phyloP scores from a whole-genome alignment of 2,888 invertebrate genomes.

The Agrilus cyanescens region DNA sequence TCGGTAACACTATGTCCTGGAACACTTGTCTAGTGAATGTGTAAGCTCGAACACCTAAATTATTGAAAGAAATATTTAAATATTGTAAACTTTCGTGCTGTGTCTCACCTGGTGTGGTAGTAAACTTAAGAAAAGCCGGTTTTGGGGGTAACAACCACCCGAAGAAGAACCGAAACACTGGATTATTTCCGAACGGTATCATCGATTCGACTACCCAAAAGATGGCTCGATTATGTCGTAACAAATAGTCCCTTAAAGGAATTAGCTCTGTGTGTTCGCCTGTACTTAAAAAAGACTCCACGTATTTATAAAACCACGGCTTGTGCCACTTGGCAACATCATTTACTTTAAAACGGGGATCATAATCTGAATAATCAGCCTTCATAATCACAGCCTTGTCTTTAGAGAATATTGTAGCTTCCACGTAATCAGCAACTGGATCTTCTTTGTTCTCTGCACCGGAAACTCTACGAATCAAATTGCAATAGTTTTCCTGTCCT shows the following conservation, averaged over 20 bases:
- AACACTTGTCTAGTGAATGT: slow-evolving; percentile 61
- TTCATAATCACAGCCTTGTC: slow-evolving; percentile 54
- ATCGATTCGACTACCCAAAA: slow-evolving; percentile 65
- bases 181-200: slow-evolving; percentile 58
- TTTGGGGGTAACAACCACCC: slow-evolving; percentile 61
- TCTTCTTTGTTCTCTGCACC: slow-evolving; percentile 35
- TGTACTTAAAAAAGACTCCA: slow-evolving; percentile 43
- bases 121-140: slow-evolving; percentile 59
- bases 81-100: no score
- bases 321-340: slow-evolving; percentile 53
- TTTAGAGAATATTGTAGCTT: slow-evolving; percentile 52
- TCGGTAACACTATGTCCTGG: slow-evolving; percentile 58
- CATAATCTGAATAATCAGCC: slow-evolving; percentile 51
- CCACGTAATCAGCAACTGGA: slow-evolving; percentile 47
- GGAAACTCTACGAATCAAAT: slow-evolving; percentile 46
- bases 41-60: slow-evolving; percentile 42
- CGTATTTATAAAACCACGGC: slow-evolving; percentile 61
- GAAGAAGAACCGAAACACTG: slow-evolving; percentile 46
- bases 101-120: slow-evolving; percentile 47
- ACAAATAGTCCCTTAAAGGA: slow-evolving; percentile 50
- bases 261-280: slow-evolving; percentile 47
- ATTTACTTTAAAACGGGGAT: slow-evolving; percentile 41
- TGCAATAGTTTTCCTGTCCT: slow-evolving; percentile 51
- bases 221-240: slow-evolving; percentile 54
- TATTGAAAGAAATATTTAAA: no score